phyloP scores from a whole-genome alignment of 2,797 vertebrate genomes.

The Cynodonichthys magdalenae region DNA sequence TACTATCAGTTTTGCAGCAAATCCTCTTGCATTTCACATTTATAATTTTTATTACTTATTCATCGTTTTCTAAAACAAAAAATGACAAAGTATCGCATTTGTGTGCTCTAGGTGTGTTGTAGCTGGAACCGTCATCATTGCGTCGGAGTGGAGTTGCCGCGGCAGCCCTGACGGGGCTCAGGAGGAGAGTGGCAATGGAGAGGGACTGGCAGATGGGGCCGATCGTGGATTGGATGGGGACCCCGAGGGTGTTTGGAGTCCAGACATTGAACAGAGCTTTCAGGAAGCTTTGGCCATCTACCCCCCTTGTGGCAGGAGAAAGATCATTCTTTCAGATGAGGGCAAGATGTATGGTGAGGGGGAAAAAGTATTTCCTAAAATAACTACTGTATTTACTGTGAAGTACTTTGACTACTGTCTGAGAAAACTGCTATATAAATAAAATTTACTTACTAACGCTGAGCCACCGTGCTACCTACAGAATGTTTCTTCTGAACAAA shows the following conservation, averaged over 20 bases:
- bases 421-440: no score
- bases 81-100: background rate
- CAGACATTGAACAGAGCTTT: constrained; percentile 97
- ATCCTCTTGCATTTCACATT: background rate
- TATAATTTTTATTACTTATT: background rate
- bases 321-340: constrained; percentile 96
- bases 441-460: no score
- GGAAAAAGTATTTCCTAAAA: constrained; percentile 1
- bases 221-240: constrained; percentile 92
- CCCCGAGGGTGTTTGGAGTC: constrained; percentile 95
- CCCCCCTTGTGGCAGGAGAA: constrained; percentile 93
- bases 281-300: constrained; percentile 97
- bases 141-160: constrained; percentile 95
- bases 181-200: constrained; percentile 90
- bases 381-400: background rate
- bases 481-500: no score
- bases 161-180: constrained; percentile 94
- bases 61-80: background rate
- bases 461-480: no score
- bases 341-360: constrained; percentile 98
- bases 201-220: constrained; percentile 86
- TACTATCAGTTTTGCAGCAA: background rate
- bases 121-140: constrained; percentile 95
- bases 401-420: no score
- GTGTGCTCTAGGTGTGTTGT: constrained; percentile 77